Evolutionary conservation across 2,888 invertebrate species (phyloP).

Genomic region (Caenorhabditis sp.): DNA sequence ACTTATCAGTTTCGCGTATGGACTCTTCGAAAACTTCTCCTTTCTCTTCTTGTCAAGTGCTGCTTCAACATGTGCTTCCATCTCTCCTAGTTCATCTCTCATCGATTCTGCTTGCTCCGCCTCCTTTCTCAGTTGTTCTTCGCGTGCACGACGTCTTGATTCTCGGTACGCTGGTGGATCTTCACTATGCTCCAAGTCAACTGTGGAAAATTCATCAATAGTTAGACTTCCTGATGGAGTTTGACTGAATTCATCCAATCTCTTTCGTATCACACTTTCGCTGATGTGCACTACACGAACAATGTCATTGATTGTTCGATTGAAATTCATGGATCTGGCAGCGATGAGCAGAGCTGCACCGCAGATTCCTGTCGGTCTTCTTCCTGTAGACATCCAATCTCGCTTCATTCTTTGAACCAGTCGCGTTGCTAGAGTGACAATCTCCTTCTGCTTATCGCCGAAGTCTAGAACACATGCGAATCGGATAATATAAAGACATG

Average conservation of each 20-base stretch:
- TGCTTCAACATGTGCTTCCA: slow-evolving; percentile 78
- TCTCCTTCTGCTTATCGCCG: slow-evolving; percentile 92
- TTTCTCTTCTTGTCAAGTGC: slow-evolving; percentile 79
- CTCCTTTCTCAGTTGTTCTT: slow-evolving; percentile 74
- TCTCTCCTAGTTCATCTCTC: slow-evolving; percentile 64
- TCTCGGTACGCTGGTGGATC: slow-evolving; percentile 82
- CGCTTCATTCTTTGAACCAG: slow-evolving; percentile 97
- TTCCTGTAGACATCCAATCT: slow-evolving; percentile 96
- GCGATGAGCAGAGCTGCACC: slow-evolving; percentile 97
- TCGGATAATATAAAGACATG: slow-evolving; percentile 94
- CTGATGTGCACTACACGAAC: slow-evolving; percentile 82
- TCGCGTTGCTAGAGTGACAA: slow-evolving; percentile 93
- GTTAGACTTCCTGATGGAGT: slow-evolving; percentile 96
- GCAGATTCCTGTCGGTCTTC: slow-evolving; percentile 96
- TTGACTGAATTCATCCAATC: slow-evolving; percentile 94
- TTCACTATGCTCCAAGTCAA: slow-evolving; percentile 87
- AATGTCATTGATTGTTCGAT: slow-evolving; percentile 79
- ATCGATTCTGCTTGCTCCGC: slow-evolving; percentile 72
- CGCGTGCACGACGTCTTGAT: slow-evolving; percentile 75
- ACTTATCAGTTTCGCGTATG: slow-evolving; percentile 76
- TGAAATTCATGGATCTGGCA: slow-evolving; percentile 85
- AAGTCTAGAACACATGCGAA: slow-evolving; percentile 93
- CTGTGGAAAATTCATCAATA: slow-evolving; percentile 96
- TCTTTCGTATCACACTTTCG: slow-evolving; percentile 81
- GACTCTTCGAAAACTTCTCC: slow-evolving; percentile 74